Base-by-base conservation (phyloP, 2,113 vertebrate species). In the Laterallus jamaicensis region DNA sequence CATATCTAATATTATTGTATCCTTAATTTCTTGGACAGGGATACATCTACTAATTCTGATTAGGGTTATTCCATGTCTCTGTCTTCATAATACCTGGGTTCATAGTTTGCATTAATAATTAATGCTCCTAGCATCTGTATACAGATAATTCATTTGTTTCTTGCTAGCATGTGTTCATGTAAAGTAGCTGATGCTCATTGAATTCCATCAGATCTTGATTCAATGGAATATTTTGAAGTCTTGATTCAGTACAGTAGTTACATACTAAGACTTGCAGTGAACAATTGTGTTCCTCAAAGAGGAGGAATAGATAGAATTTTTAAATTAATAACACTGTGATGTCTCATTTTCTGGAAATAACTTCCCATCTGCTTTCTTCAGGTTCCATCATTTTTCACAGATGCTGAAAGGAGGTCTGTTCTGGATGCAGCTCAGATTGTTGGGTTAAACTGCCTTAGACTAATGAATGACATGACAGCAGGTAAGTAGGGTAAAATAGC, bases 401-500 rank as follows among this genome's bases (percentile, higher is more conserved):
- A 98, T 97, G 98, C 98, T 60, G 98, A 99, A 92, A 97, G 98
- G 76, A 97, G 98, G n/a, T 98, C 98, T 9, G 95, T 98, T 50
- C 92, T 98, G 86, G 98, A 98, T 96, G 98, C 98, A 81, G 98
- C 98, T 28, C 98, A 98, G 89, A 98, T 99, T 68, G 98, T 98
- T 94, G 98, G 98, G 37, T 89, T 98, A 56, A 98, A 98, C 92
- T 98, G 98, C 88, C 96, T 98, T 81, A 97, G 97, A 68, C 96
- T 99, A 85, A 98, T 99, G 98, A 99, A 98, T 95, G 98, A 98
- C 70, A 98, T 98, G 97, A 98, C 98, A 79, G 98, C 98, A 95
- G 98, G 98, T 98, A 97, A 70, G 88, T 40, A 62, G 44, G 22
- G 58, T 47, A 67, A 89, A 92, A n/a, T 1, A 68, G 5, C 59